Percentiles rank a stretch among this genome's conserved stretches.
Conservation (phyloP, 1,140 invertebrate genomes). For the Paralvinella palmiformis region DNA sequence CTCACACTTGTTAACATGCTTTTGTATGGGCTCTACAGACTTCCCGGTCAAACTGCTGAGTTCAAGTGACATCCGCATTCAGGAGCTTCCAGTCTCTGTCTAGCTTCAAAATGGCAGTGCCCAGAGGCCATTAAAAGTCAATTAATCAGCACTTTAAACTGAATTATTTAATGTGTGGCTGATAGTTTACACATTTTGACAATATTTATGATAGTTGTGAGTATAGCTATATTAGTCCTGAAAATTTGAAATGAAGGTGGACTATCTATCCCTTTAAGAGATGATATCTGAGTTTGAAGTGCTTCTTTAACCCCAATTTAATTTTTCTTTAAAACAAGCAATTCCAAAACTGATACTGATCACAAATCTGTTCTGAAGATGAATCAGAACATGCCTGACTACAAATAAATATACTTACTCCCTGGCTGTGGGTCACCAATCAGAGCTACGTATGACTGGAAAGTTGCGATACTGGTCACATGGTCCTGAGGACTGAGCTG, state of each 20-base stretch:
- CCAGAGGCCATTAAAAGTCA: no score
- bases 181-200: no score
- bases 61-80: no score
- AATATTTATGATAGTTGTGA: no score
- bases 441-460: conserved; percentile 46
- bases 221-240: no score
- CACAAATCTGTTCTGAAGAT: neutral
- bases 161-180: no score
- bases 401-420: conserved; percentile 9
- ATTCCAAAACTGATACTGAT: neutral
- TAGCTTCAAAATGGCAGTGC: no score
- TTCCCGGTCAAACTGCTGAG: no score
- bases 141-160: no score
- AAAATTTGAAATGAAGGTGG: neutral
- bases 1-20: no score
- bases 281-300: neutral
- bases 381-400: neutral
- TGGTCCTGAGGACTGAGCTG: conserved; percentile 44
- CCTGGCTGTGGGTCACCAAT: conserved; percentile 45
- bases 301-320: neutral
- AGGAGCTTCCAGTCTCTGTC: no score
- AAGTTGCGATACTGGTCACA: conserved; percentile 45
- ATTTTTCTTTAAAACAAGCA: neutral
- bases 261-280: neutral
- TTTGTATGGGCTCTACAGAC: no score